Evolutionary conservation across 2,888 invertebrate genomes (phyloP).

Genomic region (Agrochola lychnidis): DNA sequence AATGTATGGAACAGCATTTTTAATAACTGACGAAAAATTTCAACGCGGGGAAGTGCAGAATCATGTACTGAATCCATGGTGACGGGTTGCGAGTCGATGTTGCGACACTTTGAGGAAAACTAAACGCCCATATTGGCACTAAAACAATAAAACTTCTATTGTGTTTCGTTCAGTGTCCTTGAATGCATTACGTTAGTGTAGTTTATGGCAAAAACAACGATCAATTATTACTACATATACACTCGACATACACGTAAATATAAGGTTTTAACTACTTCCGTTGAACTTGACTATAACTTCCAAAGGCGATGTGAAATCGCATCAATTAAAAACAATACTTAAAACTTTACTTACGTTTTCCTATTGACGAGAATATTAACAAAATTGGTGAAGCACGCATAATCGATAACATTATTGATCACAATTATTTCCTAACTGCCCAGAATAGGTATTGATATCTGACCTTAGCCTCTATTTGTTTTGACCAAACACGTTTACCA

Average conservation of each 20-base stretch:
- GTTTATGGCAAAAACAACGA: not conserved
- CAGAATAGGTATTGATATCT: not conserved
- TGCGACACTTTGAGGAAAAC: no score
- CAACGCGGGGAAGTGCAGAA: no score
- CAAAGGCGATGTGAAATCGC: constrained; percentile 38
- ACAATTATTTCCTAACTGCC: not conserved
- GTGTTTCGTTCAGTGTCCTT: no score
- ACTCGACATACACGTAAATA: no score
- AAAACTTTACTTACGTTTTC: not conserved
- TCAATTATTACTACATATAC: no score
- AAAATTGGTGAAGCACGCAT: not conserved
- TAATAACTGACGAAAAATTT: no score
- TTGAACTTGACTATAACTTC: constrained; percentile 33
- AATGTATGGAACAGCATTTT: no score
- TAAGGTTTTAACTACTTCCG: constrained; percentile 13
- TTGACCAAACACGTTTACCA: not conserved
- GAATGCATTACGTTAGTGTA: not conserved
- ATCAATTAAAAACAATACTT: constrained; percentile 18
- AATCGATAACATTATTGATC: not conserved
- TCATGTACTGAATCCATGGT: no score
- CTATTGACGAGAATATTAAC: not conserved
- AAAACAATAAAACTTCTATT: no score
- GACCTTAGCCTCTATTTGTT: not conserved
- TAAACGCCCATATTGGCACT: no score
- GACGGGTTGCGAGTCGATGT: no score